These are phyloP conservation scores for Chelmon rostratus DNA, from an alignment of 2,797 vertebrate genomes.

Conservation along the genomic window DNA sequence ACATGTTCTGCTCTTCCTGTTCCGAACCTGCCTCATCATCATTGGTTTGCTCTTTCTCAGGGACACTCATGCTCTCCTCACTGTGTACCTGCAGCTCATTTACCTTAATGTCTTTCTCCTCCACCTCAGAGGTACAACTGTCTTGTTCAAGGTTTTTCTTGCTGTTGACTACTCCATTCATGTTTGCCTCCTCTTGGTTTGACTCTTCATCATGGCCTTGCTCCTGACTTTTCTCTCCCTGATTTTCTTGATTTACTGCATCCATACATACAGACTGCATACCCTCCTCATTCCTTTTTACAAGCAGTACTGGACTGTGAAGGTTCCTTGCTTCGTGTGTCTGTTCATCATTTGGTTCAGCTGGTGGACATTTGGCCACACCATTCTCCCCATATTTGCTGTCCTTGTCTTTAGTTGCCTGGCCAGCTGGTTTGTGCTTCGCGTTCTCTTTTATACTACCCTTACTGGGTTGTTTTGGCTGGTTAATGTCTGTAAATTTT, in stretches of 20 bases:
- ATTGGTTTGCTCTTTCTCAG: background rate
- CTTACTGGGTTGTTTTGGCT: conserved; percentile 22
- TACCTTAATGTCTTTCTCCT: conserved; percentile 22
- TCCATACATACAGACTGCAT: conserved; percentile 15
- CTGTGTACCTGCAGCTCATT: conserved; percentile 13
- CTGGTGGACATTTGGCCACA: conserved; percentile 15
- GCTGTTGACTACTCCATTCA: background rate
- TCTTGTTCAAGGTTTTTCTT: conserved; percentile 17
- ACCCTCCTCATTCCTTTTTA: background rate
- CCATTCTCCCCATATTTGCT: conserved; percentile 10
- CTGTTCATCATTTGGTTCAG: conserved; percentile 3
- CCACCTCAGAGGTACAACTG: conserved; percentile 5
- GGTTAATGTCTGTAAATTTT: conserved; percentile 45
- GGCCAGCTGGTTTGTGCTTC: conserved; percentile 18
- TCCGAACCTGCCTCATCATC: conserved; percentile 25
- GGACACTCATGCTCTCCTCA: conserved; percentile 20
- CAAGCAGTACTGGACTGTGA: conserved; percentile 13
- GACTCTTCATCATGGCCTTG: background rate
- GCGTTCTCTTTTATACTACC: conserved; percentile 7
- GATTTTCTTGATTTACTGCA: conserved; percentile 14
- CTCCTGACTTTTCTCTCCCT: conserved; percentile 10
- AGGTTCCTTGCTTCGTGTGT: conserved; percentile 27
- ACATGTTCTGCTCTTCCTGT: conserved; percentile 21
- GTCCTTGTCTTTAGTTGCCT: conserved; percentile 1
- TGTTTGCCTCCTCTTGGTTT: conserved; percentile 15